Evolutionary conservation across 1,140 invertebrate species (phyloP).

Genomic region (Meteorus sp.): DNA sequence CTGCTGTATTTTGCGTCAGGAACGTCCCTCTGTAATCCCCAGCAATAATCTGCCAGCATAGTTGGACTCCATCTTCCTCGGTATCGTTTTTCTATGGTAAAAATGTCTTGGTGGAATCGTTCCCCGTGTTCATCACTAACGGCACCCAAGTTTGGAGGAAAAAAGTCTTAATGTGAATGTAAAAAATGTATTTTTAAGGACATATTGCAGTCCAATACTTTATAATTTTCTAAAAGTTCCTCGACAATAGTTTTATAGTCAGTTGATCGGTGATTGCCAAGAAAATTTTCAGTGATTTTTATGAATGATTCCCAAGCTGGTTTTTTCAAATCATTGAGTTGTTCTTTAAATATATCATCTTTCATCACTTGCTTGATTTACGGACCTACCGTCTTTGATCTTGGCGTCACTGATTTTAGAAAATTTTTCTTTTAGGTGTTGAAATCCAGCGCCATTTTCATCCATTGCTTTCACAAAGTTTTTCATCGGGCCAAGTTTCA

Average conservation of each 20-base stretch:
- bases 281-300: neutral
- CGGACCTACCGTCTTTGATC: constrained; percentile 1
- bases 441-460: constrained; percentile 27
- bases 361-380: neutral
- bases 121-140: neutral
- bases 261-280: neutral
- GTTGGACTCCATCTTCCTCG: neutral
- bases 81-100: neutral
- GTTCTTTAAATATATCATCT: neutral
- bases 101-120: neutral
- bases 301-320: neutral
- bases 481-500: constrained; percentile 33
- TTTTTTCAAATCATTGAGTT: neutral
- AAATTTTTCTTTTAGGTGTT: neutral
- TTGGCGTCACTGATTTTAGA: constrained; percentile 5
- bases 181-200: constrained; percentile 12
- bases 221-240: neutral
- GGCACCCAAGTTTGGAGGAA: neutral
- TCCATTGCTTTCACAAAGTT: constrained; percentile 43
- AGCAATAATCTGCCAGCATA: neutral
- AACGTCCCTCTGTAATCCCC: no score
- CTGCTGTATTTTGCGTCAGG: no score
- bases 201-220: neutral
- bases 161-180: constrained; percentile 1
- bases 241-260: neutral